phyloP scores from a whole-genome alignment of 2,888 invertebrate genomes.

The Machimus atricapillus region DNA sequence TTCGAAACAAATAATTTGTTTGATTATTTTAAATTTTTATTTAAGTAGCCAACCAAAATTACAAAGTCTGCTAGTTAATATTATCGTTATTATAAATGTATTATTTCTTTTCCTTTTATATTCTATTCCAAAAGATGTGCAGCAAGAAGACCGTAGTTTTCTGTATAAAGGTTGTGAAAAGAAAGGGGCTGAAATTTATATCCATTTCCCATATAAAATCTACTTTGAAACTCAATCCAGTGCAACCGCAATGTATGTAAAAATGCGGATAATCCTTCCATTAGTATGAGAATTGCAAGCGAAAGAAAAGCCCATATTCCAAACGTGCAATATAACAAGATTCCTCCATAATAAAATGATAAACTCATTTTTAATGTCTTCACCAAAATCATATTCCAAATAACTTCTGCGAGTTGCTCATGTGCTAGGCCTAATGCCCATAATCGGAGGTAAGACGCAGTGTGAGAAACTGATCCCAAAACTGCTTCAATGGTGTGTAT shows the following conservation, averaged over 20 bases:
- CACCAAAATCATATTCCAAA: constrained; percentile 90
- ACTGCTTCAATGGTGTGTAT: constrained; percentile 74
- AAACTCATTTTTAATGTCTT: constrained; percentile 69
- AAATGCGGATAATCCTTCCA: constrained; percentile 99
- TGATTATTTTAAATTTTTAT: not conserved
- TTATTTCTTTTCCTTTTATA: not conserved
- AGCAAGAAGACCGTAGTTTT: not conserved
- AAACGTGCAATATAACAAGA: constrained; percentile 83
- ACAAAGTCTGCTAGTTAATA: not conserved
- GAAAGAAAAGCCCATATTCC: constrained; percentile 90
- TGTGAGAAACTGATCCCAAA: constrained; percentile 93
- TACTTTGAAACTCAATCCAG: constrained; percentile 98
- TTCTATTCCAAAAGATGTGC: not conserved
- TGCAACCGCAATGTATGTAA: constrained; percentile 96
- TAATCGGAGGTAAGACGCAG: constrained; percentile 96
- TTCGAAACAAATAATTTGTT: not conserved
- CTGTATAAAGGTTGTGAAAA: constrained; percentile 67
- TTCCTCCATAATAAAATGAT: constrained; percentile 71
- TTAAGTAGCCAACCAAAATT: not conserved
- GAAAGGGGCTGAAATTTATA: constrained; percentile 83
- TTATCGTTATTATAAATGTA: not conserved
- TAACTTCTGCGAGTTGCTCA: constrained; percentile 86
- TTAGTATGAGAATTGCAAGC: constrained; percentile 91
- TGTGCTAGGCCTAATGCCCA: constrained; percentile 99
- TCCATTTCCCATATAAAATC: constrained; percentile 84